Percentiles rank a stretch among this genome's conserved stretches.
These are phyloP conservation scores for Littorina saxatilis DNA, from an alignment of 1,140 invertebrate genomes.

Conservation along the genomic window DNA sequence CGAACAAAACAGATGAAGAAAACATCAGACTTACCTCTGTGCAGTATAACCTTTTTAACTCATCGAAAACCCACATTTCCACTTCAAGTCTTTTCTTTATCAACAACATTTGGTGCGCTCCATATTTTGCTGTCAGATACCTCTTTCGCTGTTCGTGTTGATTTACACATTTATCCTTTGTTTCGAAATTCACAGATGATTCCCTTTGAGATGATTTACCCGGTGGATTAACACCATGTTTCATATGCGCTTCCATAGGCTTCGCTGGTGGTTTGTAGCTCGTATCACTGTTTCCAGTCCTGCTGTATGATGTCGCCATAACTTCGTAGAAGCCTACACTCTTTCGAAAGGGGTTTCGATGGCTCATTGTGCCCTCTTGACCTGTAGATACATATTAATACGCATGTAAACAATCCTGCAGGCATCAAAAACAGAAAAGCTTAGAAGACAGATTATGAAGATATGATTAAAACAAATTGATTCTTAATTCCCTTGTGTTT, in stretches of 20 bases:
- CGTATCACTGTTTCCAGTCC: conserved; percentile 26
- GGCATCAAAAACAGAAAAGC: background rate
- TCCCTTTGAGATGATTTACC: conserved; percentile 44
- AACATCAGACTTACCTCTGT: conserved; percentile 81
- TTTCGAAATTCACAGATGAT: conserved; percentile 65
- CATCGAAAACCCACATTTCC: conserved; percentile 98
- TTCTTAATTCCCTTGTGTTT: no score
- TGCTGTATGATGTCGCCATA: conserved; percentile 57
- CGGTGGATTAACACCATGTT: conserved; percentile 2
- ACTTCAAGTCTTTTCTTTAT: conserved; percentile 95
- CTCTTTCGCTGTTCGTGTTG: conserved; percentile 83
- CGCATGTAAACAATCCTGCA: background rate
- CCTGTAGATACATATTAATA: conserved; percentile 32
- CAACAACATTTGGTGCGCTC: conserved; percentile 96
- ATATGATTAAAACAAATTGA: no score
- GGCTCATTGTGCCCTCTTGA: conserved; percentile 47
- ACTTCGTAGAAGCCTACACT: conserved; percentile 65
- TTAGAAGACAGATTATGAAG: no score
- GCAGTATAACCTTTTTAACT: conserved; percentile 92
- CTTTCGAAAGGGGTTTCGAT: conserved; percentile 50
- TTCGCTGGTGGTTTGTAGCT: conserved; percentile 36
- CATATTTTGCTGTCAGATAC: conserved; percentile 97
- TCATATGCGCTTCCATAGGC: conserved; percentile 38
- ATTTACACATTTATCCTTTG: conserved; percentile 56
- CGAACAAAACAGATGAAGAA: no score